Percentiles rank a stretch among this genome's conserved stretches.
Evolutionary conservation across 2,888 invertebrate species (phyloP).

Genomic region (Zootermopsis nevadensis): DNA sequence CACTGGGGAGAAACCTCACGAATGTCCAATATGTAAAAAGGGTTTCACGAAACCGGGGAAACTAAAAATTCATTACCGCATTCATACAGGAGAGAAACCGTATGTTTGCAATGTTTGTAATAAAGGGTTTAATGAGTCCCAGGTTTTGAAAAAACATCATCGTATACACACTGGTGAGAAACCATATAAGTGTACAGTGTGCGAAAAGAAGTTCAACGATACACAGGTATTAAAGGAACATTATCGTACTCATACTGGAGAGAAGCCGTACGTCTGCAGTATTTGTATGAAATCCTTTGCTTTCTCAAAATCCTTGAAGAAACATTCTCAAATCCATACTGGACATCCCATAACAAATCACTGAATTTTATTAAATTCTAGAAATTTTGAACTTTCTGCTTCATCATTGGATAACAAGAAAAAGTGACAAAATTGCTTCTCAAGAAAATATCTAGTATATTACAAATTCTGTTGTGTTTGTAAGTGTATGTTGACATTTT

Average conservation of each 20-base stretch:
- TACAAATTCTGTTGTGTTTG: too few species aligned
- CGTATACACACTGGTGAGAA: constrained; percentile 51
- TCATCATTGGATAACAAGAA: too few species aligned
- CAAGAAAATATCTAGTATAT: too few species aligned
- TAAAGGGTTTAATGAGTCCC: neutral
- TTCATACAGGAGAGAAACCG: neutral
- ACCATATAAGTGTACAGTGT: constrained; percentile 46
- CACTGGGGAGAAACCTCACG: constrained; percentile 18
- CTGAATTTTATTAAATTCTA: too few species aligned
- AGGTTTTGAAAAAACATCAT: constrained; percentile 58
- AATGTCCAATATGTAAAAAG: constrained; percentile 11
- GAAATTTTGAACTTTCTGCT: too few species aligned
- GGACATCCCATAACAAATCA: neutral
- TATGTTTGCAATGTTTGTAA: neutral
- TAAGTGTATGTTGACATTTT: too few species aligned
- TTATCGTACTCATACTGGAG: constrained; percentile 68
- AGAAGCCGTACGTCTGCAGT: constrained; percentile 69
- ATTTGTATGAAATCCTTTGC: constrained; percentile 68
- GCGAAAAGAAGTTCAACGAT: constrained; percentile 60
- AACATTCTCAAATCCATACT: neutral
- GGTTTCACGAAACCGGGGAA: neutral
- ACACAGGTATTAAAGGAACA: constrained; percentile 74
- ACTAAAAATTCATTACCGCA: constrained; percentile 12
- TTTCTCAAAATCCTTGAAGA: neutral
- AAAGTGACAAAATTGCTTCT: too few species aligned